Evolutionary conservation across 2,888 invertebrate genomes (phyloP).

Genomic region (Cerastis rubricosa): DNA sequence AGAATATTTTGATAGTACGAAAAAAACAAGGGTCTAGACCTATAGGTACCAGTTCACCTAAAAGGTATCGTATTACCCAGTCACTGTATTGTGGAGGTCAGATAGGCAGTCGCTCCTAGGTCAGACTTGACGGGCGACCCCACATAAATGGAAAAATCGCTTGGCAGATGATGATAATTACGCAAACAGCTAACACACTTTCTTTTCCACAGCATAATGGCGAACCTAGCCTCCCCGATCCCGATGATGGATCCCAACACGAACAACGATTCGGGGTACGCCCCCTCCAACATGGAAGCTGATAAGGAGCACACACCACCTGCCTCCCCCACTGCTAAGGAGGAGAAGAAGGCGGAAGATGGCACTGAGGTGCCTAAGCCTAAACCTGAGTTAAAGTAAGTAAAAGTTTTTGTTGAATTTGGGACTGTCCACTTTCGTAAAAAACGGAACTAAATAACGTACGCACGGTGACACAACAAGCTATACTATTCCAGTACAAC

Average conservation of each 20-base stretch:
- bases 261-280: constrained; percentile 96
- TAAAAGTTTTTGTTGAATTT: constrained; percentile 9
- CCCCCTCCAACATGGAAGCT: constrained; percentile 91
- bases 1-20: not conserved
- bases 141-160: no score
- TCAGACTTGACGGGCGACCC: no score
- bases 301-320: constrained; percentile 92
- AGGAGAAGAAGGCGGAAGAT: constrained; percentile 72
- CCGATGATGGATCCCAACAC: constrained; percentile 94
- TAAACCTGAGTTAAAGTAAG: constrained; percentile 87
- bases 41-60: not conserved
- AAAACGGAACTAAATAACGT: no score
- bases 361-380: constrained; percentile 75
- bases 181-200: not conserved
- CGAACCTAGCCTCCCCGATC: constrained; percentile 90
- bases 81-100: not conserved
- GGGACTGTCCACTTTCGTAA: no score
- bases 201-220: constrained; percentile 82
- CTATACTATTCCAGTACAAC: no score
- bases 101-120: not conserved
- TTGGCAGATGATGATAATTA: not conserved
- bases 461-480: no score
- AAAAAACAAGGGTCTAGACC: not conserved
- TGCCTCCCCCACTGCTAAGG: constrained; percentile 81
- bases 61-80: not conserved